Evolutionary conservation across 1,140 invertebrate species (phyloP).

Genomic region (Scaptomyza graminum): DNA sequence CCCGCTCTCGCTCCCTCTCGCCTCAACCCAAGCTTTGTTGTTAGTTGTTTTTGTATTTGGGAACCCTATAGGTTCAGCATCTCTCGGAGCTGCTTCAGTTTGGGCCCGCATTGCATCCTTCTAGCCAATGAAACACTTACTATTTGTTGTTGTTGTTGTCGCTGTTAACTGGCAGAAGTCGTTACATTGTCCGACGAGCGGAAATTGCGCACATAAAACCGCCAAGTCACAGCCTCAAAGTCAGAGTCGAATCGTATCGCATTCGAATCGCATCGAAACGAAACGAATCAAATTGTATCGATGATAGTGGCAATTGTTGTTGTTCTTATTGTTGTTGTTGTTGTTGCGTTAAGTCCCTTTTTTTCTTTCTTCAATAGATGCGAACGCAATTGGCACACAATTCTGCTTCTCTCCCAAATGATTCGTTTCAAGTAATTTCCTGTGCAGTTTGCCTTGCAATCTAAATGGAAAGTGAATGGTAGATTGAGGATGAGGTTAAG

Average conservation of each 20-base stretch:
- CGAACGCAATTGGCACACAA: constrained; percentile 66
- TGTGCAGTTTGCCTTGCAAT: constrained; percentile 34
- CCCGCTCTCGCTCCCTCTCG: no score
- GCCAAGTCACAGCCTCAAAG: constrained; percentile 39
- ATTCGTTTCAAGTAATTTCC: constrained; percentile 75
- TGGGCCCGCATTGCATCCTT: constrained; percentile 9
- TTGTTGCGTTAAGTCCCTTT: constrained; percentile 7
- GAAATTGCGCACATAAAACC: constrained; percentile 73
- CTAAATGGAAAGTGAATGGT: background rate
- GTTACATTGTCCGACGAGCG: constrained; percentile 75
- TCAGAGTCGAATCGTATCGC: constrained; percentile 31
- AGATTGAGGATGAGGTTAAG: background rate
- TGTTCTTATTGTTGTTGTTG: background rate
- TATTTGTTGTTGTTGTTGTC: constrained; percentile 17
- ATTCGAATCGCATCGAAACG: background rate
- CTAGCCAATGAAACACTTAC: constrained; percentile 12
- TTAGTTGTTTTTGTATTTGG: background rate
- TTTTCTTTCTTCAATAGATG: constrained; percentile 2
- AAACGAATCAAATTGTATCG: constrained; percentile 25
- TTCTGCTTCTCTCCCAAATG: constrained; percentile 54
- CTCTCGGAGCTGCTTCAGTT: background rate
- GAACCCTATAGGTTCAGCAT: constrained; percentile 5
- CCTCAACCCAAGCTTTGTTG: no score
- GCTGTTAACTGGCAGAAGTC: constrained; percentile 70
- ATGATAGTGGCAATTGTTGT: constrained; percentile 1